Conservation (phyloP, 2,797 vertebrate species). For the Pseudomugil tenellus region DNA sequence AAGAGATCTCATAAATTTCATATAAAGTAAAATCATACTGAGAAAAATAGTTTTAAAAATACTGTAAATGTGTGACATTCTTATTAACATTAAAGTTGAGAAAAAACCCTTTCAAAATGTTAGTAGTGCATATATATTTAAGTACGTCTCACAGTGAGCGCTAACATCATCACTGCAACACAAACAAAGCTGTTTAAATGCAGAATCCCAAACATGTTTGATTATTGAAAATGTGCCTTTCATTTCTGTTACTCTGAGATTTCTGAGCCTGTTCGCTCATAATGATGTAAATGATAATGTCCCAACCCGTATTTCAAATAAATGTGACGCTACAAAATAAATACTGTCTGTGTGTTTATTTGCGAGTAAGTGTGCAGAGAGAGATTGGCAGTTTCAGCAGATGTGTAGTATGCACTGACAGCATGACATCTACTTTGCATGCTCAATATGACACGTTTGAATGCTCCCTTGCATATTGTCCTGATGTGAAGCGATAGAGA, state of each 20-base stretch:
- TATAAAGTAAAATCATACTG: slow-evolving; percentile 5
- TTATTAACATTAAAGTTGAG: slow-evolving; percentile 1
- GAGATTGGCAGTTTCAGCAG: slow-evolving; percentile 72
- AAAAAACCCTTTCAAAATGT: slow-evolving; percentile 11
- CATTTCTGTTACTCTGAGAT: slow-evolving; percentile 27
- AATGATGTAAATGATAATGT: slow-evolving; percentile 67
- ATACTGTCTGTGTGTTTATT: slow-evolving; percentile 46
- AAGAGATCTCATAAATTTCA: background rate
- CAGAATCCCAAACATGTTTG: slow-evolving; percentile 42
- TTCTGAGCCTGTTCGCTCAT: slow-evolving; percentile 22
- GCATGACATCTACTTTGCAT: slow-evolving; percentile 79
- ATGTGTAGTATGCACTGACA: slow-evolving; percentile 71
- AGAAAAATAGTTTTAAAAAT: slow-evolving; percentile 1
- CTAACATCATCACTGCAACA: slow-evolving; percentile 20
- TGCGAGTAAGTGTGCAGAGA: slow-evolving; percentile 36
- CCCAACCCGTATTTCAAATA: slow-evolving; percentile 57
- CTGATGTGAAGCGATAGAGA: slow-evolving; percentile 70
- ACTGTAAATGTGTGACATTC: slow-evolving; percentile 12
- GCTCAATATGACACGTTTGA: slow-evolving; percentile 74
- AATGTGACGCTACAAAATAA: slow-evolving; percentile 55
- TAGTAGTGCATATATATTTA: slow-evolving; percentile 10
- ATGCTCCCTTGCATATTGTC: slow-evolving; percentile 69
- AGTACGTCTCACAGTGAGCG: slow-evolving; percentile 16
- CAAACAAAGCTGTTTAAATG: slow-evolving; percentile 40
- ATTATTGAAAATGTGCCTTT: slow-evolving; percentile 40